These are phyloP conservation scores for Rhinogobio ventralis DNA, from an alignment of 2,797 vertebrate genomes.

Conservation along the genomic window DNA sequence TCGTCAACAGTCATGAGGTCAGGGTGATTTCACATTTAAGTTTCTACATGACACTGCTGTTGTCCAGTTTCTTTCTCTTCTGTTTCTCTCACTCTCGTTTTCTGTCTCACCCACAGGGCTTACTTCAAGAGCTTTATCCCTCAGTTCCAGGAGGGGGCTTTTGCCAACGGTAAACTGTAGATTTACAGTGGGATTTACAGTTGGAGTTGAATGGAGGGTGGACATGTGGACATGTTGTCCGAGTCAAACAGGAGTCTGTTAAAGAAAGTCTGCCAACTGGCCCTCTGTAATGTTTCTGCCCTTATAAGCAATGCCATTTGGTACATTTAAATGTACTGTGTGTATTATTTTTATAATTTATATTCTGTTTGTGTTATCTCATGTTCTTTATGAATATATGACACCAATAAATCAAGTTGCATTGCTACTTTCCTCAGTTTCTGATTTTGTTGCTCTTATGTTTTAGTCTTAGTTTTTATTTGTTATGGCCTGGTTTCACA, in stretches of 20 bases:
- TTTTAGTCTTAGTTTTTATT: not conserved
- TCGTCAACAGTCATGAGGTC: not conserved
- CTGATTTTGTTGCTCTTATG: not conserved
- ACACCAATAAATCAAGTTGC: conserved; percentile 19
- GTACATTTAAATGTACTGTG: conserved; percentile 13
- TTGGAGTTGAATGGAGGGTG: not conserved
- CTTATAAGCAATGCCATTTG: not conserved
- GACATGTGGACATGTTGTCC: conserved; percentile 10
- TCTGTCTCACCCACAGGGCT: conserved; percentile 76
- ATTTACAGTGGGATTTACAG: not conserved
- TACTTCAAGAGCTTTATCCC: conserved; percentile 98
- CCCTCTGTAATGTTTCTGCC: not conserved
- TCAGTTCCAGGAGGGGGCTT: conserved; percentile 98
- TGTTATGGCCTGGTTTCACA: not conserved
- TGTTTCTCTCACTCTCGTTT: conserved; percentile 36
- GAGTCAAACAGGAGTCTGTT: too few species aligned
- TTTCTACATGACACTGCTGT: not conserved
- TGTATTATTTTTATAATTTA: conserved; percentile 10
- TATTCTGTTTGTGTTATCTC: conserved; percentile 10
- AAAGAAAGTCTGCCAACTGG: not conserved
- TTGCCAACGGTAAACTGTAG: conserved; percentile 97
- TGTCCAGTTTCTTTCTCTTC: not conserved
- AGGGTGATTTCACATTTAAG: not conserved
- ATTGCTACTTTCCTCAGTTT: conserved; percentile 5
- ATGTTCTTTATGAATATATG: not conserved